Evolutionary conservation across 2,888 invertebrate genomes (phyloP).

Genomic region (Margaritifera margaritifera): DNA sequence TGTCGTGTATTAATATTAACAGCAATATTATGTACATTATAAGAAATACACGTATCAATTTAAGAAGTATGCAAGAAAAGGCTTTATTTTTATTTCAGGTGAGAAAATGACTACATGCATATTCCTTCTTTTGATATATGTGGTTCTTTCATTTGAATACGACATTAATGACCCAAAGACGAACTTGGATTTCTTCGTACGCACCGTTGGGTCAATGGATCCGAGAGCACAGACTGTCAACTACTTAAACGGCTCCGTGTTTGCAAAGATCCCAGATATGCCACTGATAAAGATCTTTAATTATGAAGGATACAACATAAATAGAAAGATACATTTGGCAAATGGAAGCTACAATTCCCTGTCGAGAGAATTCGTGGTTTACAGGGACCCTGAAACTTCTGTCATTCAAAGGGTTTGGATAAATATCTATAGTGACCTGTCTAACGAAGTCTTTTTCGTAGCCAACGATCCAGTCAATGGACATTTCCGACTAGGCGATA

Average conservation of each 20-base stretch:
- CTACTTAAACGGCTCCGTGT: constrained; percentile 43
- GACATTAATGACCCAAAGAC: constrained; percentile 29
- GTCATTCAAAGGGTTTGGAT: constrained; percentile 35
- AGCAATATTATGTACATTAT: too few relatives aligned
- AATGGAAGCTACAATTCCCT: constrained; percentile 38
- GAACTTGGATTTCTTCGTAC: constrained; percentile 35
- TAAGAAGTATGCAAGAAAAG: too few relatives aligned
- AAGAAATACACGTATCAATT: too few relatives aligned
- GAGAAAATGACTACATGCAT: too few relatives aligned
- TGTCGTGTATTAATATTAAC: too few relatives aligned
- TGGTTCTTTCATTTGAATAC: not conserved
- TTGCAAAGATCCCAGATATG: constrained; percentile 21
- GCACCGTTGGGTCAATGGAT: constrained; percentile 29
- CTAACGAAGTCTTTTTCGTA: constrained; percentile 45
- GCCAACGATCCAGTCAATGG: constrained; percentile 45
- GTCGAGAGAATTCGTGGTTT: constrained; percentile 42
- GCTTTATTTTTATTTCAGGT: too few relatives aligned
- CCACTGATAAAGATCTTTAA: constrained; percentile 34
- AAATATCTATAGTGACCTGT: constrained; percentile 27
- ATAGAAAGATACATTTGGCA: constrained; percentile 25
- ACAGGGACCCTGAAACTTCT: constrained; percentile 34
- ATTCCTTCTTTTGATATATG: too few relatives aligned
- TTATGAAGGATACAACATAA: constrained; percentile 48
- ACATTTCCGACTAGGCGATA: constrained; percentile 11
- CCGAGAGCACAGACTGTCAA: constrained; percentile 14